These are phyloP conservation scores for Eurytoma adleriae DNA, from an alignment of 2,888 invertebrate genomes.

Conservation along the genomic window DNA sequence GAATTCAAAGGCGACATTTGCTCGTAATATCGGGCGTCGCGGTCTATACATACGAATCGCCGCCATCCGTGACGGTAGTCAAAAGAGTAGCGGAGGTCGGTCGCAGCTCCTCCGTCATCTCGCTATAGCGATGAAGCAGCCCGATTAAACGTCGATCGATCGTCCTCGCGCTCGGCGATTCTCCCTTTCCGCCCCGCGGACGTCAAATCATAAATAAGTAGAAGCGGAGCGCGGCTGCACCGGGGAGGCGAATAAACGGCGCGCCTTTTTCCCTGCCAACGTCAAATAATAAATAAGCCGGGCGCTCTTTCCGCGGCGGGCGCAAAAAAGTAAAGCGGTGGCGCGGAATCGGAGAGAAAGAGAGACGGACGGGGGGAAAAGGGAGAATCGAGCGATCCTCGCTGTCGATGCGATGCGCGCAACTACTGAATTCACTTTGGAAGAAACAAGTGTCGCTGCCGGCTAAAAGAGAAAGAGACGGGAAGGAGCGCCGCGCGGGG, in stretches of 20 bases:
- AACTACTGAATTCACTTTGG: conserved; percentile 49
- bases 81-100: not conserved
- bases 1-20: too few species aligned
- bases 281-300: conserved; percentile 53
- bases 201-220: conserved; percentile 39
- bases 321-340: not conserved
- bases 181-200: not conserved
- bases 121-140: conserved; percentile 13
- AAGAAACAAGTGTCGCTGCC: conserved; percentile 49
- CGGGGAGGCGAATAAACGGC: conserved; percentile 15
- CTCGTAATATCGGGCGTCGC: too few species aligned
- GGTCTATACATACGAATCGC: too few species aligned
- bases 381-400: conserved; percentile 21
- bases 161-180: conserved; percentile 3
- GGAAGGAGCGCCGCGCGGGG: conserved; percentile 14
- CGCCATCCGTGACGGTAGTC: too few species aligned
- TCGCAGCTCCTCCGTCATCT: conserved; percentile 5
- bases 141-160: conserved; percentile 35
- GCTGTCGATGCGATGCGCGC: conserved; percentile 45
- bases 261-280: conserved; percentile 24
- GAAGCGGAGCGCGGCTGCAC: not conserved
- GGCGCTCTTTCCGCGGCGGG: not conserved
- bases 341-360: conserved; percentile 18
- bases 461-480: conserved; percentile 35
- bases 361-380: not conserved